A percentile compares a stretch with the other conserved stretches of the same genome.
Evolutionary conservation across 2,888 invertebrate species (phyloP).

Genomic region (Ceraclea dissimilis): DNA sequence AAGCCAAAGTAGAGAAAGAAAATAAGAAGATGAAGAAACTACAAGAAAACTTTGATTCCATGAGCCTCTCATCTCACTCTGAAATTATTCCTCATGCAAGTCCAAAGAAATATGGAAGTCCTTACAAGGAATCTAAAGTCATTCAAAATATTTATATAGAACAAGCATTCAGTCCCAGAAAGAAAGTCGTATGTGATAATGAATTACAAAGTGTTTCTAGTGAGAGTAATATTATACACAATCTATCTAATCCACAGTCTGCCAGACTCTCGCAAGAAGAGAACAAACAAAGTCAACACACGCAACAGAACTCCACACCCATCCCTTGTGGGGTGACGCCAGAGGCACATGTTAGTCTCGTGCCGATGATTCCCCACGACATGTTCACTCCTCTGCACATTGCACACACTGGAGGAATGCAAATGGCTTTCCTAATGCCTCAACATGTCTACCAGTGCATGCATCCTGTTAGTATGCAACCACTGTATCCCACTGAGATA

Average conservation of each 20-base stretch:
- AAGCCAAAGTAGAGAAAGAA: constrained; percentile 61
- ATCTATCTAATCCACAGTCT: constrained; percentile 23
- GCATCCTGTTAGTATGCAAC: constrained; percentile 29
- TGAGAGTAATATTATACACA: constrained; percentile 21
- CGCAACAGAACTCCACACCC: constrained; percentile 44
- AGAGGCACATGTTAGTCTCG: constrained; percentile 42
- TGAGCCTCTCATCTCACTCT: constrained; percentile 22
- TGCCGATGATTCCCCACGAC: constrained; percentile 43
- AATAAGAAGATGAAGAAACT: constrained; percentile 36
- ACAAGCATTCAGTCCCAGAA: constrained; percentile 22
- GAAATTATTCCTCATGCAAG: constrained; percentile 16
- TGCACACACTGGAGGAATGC: constrained; percentile 41
- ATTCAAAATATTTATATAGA: constrained; percentile 24
- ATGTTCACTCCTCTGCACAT: constrained; percentile 35
- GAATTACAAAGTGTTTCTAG: constrained; percentile 4
- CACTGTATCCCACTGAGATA: constrained; percentile 29
- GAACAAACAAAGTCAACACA: constrained; percentile 37
- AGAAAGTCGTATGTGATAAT: constrained; percentile 15
- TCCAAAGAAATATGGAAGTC: constrained; percentile 9
- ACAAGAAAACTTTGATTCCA: constrained; percentile 24
- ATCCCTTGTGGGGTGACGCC: constrained; percentile 36
- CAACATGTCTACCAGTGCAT: constrained; percentile 40
- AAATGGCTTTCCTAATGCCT: constrained; percentile 54
- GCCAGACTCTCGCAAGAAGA: constrained; percentile 12
- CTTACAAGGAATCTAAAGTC: constrained; percentile 19